Percentiles rank a stretch among this genome's conserved stretches.
Conservation (phyloP, 2,113 vertebrate species). For the Trichechus manatus region DNA sequence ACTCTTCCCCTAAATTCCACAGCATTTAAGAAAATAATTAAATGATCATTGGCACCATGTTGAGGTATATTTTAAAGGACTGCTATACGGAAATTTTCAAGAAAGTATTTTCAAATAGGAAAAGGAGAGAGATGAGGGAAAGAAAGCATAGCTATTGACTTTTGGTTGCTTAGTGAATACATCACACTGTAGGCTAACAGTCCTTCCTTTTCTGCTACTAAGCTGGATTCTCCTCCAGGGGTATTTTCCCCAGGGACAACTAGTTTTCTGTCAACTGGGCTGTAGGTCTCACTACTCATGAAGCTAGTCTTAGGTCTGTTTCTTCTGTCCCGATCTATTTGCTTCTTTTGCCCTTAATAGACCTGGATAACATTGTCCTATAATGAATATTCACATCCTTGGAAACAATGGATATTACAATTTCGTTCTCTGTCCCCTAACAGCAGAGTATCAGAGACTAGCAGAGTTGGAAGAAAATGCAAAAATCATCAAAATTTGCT, state of each 20-base stretch:
- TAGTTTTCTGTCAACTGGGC: neutral
- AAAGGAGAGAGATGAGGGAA: neutral
- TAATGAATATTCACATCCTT: neutral
- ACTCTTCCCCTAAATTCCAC: slow-evolving; percentile 10
- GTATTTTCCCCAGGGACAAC: no score
- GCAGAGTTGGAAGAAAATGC: neutral
- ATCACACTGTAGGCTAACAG: neutral
- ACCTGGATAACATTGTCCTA: neutral
- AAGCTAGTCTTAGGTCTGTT: neutral
- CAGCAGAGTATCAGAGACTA: neutral
- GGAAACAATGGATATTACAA: neutral
- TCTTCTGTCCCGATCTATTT: neutral
- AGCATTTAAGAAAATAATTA: slow-evolving; percentile 44
- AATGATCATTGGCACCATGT: neutral
- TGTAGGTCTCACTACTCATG: neutral
- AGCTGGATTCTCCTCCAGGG: neutral
- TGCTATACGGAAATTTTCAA: neutral
- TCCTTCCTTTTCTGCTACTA: no score
- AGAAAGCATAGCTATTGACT: neutral
- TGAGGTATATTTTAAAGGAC: neutral
- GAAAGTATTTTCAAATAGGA: neutral
- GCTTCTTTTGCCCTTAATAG: neutral
- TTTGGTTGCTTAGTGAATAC: neutral
- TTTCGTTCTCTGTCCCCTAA: slow-evolving; percentile 13
- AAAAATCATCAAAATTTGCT: neutral